These are phyloP conservation scores for Sander vitreus DNA, from an alignment of 2,113 vertebrate genomes.

Conservation along the genomic window DNA sequence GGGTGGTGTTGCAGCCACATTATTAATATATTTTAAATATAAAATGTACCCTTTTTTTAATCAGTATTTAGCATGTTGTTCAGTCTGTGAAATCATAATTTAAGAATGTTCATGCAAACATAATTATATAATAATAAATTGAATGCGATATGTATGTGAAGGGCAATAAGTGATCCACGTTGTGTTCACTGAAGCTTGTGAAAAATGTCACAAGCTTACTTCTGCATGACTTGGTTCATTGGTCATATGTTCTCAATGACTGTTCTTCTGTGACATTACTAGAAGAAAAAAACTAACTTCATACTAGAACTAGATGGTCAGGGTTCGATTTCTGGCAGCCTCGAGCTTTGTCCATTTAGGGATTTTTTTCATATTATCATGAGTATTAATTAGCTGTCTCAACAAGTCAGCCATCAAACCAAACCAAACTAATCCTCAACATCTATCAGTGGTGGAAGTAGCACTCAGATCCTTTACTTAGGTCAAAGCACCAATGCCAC, in stretches of 20 bases:
- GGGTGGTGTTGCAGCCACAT: not conserved
- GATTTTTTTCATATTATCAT: not conserved
- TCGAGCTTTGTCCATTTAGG: not conserved
- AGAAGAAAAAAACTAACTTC: not conserved
- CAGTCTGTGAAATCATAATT: not conserved
- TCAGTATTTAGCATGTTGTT: not conserved
- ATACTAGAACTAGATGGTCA: not conserved
- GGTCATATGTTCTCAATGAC: not conserved
- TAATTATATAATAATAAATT: too few relatives aligned
- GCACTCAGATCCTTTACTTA: not conserved
- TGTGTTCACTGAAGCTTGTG: not conserved
- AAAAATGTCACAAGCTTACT: not conserved
- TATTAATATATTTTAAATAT: not conserved
- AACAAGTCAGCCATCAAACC: slow-evolving; percentile 3
- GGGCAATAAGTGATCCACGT: not conserved
- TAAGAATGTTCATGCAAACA: not conserved
- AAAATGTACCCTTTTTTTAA: not conserved
- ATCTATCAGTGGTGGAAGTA: not conserved
- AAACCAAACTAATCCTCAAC: not conserved
- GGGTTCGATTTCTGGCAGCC: not conserved
- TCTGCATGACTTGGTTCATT: slow-evolving; percentile 7
- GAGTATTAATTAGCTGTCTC: slow-evolving; percentile 33
- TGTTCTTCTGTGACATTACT: not conserved
- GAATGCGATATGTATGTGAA: not conserved
- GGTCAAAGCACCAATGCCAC: not conserved